Evolutionary conservation across 2,888 invertebrate genomes (phyloP).

Genomic region (Drosophila eohydei): DNA sequence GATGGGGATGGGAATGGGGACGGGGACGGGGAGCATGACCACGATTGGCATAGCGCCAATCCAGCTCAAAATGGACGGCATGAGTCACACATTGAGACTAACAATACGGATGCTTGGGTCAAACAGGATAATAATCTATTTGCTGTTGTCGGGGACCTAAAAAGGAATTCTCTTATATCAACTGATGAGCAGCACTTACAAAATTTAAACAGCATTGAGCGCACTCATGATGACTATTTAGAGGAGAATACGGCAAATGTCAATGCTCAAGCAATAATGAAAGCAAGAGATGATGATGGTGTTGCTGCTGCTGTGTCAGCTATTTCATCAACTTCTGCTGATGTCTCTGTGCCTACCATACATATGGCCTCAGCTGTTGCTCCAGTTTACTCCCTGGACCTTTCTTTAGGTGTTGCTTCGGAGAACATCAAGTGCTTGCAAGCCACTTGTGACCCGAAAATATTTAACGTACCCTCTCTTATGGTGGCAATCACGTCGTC

Average conservation of each 20-base stretch:
- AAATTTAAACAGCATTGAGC: conserved; percentile 7
- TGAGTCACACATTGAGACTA: background rate
- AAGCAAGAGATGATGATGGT: background rate
- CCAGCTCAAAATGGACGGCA: background rate
- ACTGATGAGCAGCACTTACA: background rate
- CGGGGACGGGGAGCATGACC: background rate
- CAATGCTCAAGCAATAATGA: background rate
- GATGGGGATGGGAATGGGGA: background rate
- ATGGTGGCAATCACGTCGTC: conserved; percentile 1
- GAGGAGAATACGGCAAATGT: conserved; percentile 17
- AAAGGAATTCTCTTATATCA: conserved; percentile 8
- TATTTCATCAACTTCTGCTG: background rate
- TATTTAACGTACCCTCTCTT: background rate
- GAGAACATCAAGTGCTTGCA: background rate
- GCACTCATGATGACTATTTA: conserved; percentile 17
- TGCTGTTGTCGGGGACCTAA: conserved; percentile 60
- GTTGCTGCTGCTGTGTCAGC: background rate
- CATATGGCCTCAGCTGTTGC: no score
- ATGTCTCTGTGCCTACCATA: background rate
- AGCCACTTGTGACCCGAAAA: background rate
- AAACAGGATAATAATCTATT: conserved; percentile 39
- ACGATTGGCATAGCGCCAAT: background rate
- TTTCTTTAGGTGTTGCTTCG: background rate
- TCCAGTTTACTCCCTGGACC: background rate
- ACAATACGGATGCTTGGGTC: no score